Percentiles rank a stretch among this genome's conserved stretches.
These are phyloP conservation scores for Drosophila aff. DNA, from an alignment of 1,140 invertebrate genomes.

Conservation along the genomic window DNA sequence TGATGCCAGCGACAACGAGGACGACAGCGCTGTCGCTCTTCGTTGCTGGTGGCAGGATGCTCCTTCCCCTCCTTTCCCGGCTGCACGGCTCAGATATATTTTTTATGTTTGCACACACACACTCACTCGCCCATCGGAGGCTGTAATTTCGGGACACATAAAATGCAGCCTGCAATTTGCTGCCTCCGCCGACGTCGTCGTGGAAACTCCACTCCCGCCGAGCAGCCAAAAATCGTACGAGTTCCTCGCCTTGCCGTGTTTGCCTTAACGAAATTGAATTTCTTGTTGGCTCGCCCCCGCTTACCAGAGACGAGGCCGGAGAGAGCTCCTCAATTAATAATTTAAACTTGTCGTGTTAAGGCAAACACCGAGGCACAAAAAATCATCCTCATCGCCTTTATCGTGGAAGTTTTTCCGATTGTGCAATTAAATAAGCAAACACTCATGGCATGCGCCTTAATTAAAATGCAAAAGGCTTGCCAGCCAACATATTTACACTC, in stretches of 20 bases:
- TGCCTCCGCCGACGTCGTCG: slow-evolving; percentile 22
- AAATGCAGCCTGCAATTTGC: slow-evolving; percentile 80
- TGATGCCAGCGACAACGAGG: slow-evolving; percentile 76
- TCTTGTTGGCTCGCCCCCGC: slow-evolving; percentile 55
- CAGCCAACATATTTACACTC: slow-evolving; percentile 59
- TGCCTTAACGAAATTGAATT: slow-evolving; percentile 81
- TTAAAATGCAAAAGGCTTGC: slow-evolving; percentile 67
- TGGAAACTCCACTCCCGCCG: slow-evolving; percentile 21
- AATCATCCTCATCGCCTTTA: slow-evolving; percentile 38
- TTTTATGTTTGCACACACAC: slow-evolving; percentile 52
- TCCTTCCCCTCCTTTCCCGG: slow-evolving; percentile 1
- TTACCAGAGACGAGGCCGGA: slow-evolving; percentile 6
- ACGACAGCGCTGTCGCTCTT: slow-evolving; percentile 61
- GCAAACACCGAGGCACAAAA: slow-evolving; percentile 61
- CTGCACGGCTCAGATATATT: slow-evolving; percentile 55
- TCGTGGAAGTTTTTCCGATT: slow-evolving; percentile 65
- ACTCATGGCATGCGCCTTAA: slow-evolving; percentile 65
- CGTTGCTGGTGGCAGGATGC: slow-evolving; percentile 39
- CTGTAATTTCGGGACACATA: slow-evolving; percentile 77
- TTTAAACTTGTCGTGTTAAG: slow-evolving; percentile 76
- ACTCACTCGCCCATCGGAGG: slow-evolving; percentile 27
- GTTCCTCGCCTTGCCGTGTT: slow-evolving; percentile 55
- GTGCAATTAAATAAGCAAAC: slow-evolving; percentile 81
- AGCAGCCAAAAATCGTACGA: slow-evolving; percentile 63
- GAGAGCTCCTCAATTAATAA: slow-evolving; percentile 60